Conservation (phyloP, 30 jellyfish, hydroid and myxozoan genomes). For the Hydractinia echinata region DNA sequence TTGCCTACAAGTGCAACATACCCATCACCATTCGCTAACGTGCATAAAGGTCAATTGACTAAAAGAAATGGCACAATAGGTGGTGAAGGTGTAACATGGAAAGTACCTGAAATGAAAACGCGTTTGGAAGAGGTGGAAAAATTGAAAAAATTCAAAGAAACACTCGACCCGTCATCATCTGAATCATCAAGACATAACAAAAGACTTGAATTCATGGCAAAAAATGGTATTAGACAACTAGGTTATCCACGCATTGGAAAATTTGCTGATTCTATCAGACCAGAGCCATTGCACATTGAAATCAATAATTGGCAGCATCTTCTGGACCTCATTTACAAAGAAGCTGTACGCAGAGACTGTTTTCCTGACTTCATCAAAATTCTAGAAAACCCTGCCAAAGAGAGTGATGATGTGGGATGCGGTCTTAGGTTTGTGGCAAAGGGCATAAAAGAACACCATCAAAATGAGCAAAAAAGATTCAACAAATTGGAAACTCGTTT, state of each 20-base stretch:
- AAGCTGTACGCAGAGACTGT: conserved; percentile 5
- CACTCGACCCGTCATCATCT: neutral
- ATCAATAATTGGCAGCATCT: too few relatives aligned
- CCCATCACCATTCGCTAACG: conserved; percentile 28
- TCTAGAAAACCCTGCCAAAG: neutral
- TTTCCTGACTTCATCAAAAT: neutral
- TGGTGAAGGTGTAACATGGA: conserved; percentile 6
- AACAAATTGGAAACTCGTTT: neutral
- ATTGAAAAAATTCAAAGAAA: neutral
- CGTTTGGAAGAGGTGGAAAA: neutral
- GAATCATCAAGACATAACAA: conserved; percentile 11
- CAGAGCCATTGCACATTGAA: conserved; percentile 23
- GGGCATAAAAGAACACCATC: conserved; percentile 13
- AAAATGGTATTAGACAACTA: conserved; percentile 5
- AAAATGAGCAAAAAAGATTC: neutral
- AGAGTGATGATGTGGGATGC: neutral
- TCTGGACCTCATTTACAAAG: conserved; percentile 14
- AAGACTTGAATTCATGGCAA: conserved; percentile 2
- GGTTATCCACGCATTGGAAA: conserved; percentile 30
- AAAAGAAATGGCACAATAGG: conserved; percentile 10
- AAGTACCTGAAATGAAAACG: conserved; percentile 6
- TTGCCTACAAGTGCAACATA: conserved; percentile 27
- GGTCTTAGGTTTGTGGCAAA: conserved; percentile 25
- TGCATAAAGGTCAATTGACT: conserved; percentile 6
- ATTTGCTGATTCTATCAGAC: conserved; percentile 15